Evolutionary conservation across 2,797 vertebrate species (phyloP).

Genomic region (Graptemys geographica): DNA sequence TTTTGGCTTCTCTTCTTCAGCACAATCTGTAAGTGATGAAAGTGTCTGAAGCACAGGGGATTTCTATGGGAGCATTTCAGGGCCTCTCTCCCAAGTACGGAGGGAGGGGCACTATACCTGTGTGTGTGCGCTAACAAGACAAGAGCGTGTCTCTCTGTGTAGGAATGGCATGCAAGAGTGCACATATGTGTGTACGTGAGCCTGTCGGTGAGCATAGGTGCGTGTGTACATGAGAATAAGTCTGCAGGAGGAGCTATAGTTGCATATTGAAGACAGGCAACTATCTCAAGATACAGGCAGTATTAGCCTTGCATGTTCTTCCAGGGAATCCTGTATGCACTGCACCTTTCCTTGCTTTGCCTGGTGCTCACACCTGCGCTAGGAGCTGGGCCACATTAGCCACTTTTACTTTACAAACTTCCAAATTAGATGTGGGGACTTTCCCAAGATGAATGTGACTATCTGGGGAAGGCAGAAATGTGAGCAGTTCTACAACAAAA

Average conservation of each 20-base stretch:
- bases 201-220: rapidly evolving
- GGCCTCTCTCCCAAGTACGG: not conserved
- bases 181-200: not conserved
- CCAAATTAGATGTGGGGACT: rapidly evolving
- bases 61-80: rapidly evolving
- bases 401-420: not conserved
- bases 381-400: not conserved
- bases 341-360: not conserved
- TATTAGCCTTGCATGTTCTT: not conserved
- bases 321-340: not conserved
- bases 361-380: too few relatives aligned
- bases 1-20: slow-evolving; percentile 7
- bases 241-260: not conserved
- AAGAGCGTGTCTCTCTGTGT: not conserved
- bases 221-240: not conserved
- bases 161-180: not conserved
- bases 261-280: not conserved
- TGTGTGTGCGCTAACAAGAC: not conserved
- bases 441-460: not conserved
- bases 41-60: not conserved
- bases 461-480: not conserved
- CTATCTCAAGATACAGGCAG: not conserved
- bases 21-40: not conserved
- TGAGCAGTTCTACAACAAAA: not conserved
- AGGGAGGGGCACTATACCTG: not conserved